Conservation (phyloP, 2,888 invertebrate species). For the Yponomeuta malinellus region DNA sequence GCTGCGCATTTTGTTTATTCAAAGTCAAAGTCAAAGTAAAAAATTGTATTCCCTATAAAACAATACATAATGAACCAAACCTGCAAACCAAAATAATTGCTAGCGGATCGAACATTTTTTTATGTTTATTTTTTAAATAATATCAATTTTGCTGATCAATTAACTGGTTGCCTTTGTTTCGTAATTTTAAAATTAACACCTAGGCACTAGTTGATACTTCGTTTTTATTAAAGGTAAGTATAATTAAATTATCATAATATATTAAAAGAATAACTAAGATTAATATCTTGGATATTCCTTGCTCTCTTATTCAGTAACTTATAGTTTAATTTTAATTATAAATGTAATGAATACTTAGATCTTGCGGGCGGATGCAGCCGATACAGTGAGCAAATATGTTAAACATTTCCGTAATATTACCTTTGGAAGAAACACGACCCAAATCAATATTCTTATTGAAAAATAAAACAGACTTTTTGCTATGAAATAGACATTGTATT, state of each 20-base stretch:
- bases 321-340: conserved; percentile 63
- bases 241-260: conserved; percentile 19
- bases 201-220: conserved; percentile 47
- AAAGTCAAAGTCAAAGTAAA: too few relatives aligned
- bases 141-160: too few relatives aligned
- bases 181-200: conserved; percentile 47
- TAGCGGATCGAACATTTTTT: too few relatives aligned
- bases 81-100: too few relatives aligned
- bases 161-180: conserved; percentile 10
- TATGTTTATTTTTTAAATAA: too few relatives aligned
- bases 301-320: conserved; percentile 62
- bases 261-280: conserved; percentile 44
- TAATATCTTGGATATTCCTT: conserved; percentile 72
- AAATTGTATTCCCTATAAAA: too few relatives aligned
- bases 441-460: not conserved
- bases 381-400: conserved; percentile 12
- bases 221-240: conserved; percentile 29
- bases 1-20: too few relatives aligned
- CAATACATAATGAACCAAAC: too few relatives aligned
- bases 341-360: conserved; percentile 71
- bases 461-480: not conserved
- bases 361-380: conserved; percentile 26
- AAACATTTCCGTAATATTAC: conserved; percentile 7
- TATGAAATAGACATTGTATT: not conserved
- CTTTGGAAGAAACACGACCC: not conserved